Evolutionary conservation across 1,140 invertebrate genomes (phyloP), one percentile per base, ranked within the genome.

Genomic region (Pogonognathellus flavescens): DNA sequence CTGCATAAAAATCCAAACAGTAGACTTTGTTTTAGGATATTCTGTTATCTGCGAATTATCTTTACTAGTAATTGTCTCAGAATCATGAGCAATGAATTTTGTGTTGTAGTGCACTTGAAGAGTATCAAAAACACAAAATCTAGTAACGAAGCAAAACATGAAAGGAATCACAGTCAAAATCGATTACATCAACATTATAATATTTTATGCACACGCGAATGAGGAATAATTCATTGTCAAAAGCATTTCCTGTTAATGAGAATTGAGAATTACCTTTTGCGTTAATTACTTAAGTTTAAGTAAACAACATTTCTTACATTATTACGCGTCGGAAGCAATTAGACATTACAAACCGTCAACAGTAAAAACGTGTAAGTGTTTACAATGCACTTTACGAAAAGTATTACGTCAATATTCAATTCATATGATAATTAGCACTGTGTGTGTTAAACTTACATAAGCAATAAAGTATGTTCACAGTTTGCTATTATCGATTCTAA

Each of bases 331-430:
- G 62, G 2, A 66, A 66, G 25, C 62, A 25, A 66, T n/a, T 8
- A 72, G 11, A 57, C 53, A n/a, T 13, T 72, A 18, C 70, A 76
- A 16, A 41, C 14, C 49, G 14, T 76, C 25, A 76, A 76, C 41
- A 76, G 13, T 49, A 16, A 41, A 20, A 1, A 31, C 31, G 20
- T 31, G 13, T 22, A 31, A 25, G 11, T 57, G 53, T 70, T 70
- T 25, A 70, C 31, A 25, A 41, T 70, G 7, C 14, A 41, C 16
- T 14, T 3, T 70, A 31, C 18, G 1, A 25, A 66, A 5, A 50
- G n/a, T 76, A 76, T 76, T 76, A 76, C 70, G 70, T 76, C 70
- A 76, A 50, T 76, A n/a, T 1, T n/a, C 16, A 76, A 76, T 49
- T 72, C 62, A 70, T 70, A 76, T 66, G 20, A 66, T 66, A 13